Evolutionary conservation across 2,888 invertebrate species (phyloP).

Genomic region (Ophioninae sp.): DNA sequence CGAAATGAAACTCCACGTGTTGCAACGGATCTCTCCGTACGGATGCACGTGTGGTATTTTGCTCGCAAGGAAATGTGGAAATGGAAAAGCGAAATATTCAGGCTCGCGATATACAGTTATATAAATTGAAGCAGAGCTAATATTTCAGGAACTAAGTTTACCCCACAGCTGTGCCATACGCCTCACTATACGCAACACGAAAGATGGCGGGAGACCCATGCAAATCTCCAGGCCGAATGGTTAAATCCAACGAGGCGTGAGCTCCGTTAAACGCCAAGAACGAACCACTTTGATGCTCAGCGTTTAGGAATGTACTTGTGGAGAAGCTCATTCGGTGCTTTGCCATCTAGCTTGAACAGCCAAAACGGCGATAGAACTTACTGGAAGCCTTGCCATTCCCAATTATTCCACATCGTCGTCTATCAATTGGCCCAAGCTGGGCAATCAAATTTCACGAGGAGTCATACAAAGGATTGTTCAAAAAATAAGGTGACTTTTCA

Average conservation of each 20-base stretch:
- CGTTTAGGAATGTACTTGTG: constrained; percentile 41
- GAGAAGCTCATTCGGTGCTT: constrained; percentile 15
- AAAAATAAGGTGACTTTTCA: no score
- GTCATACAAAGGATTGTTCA: neutral
- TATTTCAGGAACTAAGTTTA: constrained; percentile 45
- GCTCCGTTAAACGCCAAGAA: constrained; percentile 19
- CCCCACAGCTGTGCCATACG: constrained; percentile 34
- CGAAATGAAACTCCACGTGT: constrained; percentile 17
- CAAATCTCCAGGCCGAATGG: constrained; percentile 30
- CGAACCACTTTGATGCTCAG: constrained; percentile 52
- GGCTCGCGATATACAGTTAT: neutral
- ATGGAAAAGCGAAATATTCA: constrained; percentile 43
- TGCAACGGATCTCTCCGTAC: constrained; percentile 9
- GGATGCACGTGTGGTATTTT: constrained; percentile 21
- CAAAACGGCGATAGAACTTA: constrained; percentile 1
- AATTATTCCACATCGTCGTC: constrained; percentile 1
- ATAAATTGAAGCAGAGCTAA: neutral
- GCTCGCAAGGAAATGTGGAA: constrained; percentile 16
- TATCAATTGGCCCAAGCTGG: constrained; percentile 27
- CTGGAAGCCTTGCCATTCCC: neutral
- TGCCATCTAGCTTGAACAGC: neutral
- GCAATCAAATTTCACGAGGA: constrained; percentile 8
- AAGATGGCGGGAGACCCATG: neutral
- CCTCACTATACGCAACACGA: constrained; percentile 33
- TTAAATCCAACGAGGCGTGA: constrained; percentile 44